Evolutionary conservation across 2,797 vertebrate genomes (phyloP).

Genomic region (Tympanoctomys barrerae): DNA sequence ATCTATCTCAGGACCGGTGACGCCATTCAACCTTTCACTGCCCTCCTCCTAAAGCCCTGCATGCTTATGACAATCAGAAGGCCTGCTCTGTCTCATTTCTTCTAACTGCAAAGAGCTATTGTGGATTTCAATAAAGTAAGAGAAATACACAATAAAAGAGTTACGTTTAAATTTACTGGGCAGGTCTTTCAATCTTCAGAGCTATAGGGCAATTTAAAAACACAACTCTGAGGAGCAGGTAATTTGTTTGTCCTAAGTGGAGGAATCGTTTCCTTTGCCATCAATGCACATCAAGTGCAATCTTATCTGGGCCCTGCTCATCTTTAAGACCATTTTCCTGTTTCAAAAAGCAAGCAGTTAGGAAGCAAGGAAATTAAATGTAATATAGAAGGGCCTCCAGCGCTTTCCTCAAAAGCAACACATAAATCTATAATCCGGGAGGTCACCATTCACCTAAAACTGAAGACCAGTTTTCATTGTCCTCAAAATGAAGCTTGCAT

Average conservation of each 20-base stretch:
- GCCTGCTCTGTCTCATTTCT: conserved; percentile 51
- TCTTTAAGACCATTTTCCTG: background rate
- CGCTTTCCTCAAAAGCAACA: background rate
- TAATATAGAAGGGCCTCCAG: background rate
- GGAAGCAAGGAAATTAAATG: background rate
- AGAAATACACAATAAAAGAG: conserved; percentile 61
- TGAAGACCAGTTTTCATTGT: background rate
- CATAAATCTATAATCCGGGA: background rate
- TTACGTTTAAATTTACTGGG: conserved; percentile 61
- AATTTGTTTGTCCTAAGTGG: conserved; percentile 53
- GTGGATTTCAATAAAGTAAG: conserved; percentile 66
- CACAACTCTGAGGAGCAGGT: background rate
- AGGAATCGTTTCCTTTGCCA: background rate
- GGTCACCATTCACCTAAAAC: background rate
- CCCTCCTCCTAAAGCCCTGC: conserved; percentile 51
- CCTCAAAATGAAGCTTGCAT: background rate
- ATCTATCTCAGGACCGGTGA: conserved; percentile 54
- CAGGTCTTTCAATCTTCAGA: conserved; percentile 18
- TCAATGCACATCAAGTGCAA: background rate
- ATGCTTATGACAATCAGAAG: conserved; percentile 70
- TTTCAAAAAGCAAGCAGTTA: background rate
- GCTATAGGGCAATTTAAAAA: conserved; percentile 52
- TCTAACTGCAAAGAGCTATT: conserved; percentile 63
- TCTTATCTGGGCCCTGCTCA: background rate
- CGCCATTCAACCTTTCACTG: conserved; percentile 40